phyloP scores from a whole-genome alignment of 2,888 invertebrate species.

The Eudasyphora cyanicolor region DNA sequence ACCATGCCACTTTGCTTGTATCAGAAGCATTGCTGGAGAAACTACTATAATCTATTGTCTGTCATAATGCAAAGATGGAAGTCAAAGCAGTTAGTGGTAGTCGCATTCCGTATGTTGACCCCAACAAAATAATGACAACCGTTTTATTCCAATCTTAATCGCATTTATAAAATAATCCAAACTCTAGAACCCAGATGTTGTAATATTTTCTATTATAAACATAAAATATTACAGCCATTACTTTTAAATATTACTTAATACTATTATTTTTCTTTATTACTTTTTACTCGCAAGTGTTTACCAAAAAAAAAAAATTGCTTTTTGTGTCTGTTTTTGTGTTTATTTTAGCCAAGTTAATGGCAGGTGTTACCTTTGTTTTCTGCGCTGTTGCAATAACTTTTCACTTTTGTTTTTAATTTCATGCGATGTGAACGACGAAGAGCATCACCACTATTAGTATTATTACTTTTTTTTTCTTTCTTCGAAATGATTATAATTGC shows the following conservation, averaged over 20 bases:
- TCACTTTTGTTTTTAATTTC: neutral
- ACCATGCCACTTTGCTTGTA: too few relatives aligned
- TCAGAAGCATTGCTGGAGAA: too few relatives aligned
- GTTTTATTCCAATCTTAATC: neutral
- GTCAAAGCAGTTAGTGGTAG: too few relatives aligned
- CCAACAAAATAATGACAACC: neutral
- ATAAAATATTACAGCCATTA: neutral
- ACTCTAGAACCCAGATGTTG: neutral
- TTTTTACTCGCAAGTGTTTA: neutral
- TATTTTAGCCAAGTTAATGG: neutral
- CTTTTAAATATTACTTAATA: neutral
- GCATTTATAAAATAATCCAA: neutral
- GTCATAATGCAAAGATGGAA: too few relatives aligned
- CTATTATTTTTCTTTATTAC: neutral
- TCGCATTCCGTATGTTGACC: neutral
- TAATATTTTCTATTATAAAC: too few relatives aligned
- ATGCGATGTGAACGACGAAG: too few relatives aligned
- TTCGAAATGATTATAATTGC: neutral
- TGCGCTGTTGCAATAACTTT: neutral
- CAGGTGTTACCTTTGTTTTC: neutral
- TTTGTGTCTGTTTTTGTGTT: neutral
- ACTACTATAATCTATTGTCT: too few relatives aligned
- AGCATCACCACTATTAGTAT: neutral
- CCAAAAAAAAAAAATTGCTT: neutral
- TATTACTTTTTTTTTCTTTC: neutral